These are phyloP conservation scores for Lordiphosa andalusiaca DNA, from an alignment of 2,888 invertebrate species.

Conservation along the genomic window DNA sequence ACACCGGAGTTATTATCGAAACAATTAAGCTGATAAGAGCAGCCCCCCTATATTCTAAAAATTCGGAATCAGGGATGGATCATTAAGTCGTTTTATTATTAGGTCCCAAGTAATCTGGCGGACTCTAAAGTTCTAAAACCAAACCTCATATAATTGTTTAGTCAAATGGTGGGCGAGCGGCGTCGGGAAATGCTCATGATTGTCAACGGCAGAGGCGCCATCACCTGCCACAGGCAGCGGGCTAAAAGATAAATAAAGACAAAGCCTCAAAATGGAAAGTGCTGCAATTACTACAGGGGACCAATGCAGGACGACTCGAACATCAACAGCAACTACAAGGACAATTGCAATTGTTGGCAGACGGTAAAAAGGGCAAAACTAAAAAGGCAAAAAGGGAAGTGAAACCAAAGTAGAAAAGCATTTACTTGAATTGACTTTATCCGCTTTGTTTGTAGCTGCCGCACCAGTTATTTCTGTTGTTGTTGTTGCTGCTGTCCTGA, in stretches of 20 bases:
- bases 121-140: too few species aligned
- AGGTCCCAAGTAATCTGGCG: too few species aligned
- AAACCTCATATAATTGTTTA: neutral
- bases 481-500: slow-evolving; percentile 12
- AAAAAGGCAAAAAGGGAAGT: slow-evolving; percentile 36
- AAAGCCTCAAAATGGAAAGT: slow-evolving; percentile 42
- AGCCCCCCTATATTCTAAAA: too few species aligned
- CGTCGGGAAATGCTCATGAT: slow-evolving; percentile 43
- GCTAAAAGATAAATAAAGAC: slow-evolving; percentile 10
- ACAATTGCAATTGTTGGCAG: slow-evolving; percentile 50
- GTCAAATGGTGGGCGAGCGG: neutral
- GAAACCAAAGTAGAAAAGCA: slow-evolving; percentile 52
- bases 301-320: slow-evolving; percentile 18
- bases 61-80: too few species aligned
- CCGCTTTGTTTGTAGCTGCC: slow-evolving; percentile 52
- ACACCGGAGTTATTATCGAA: too few species aligned
- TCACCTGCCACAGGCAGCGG: slow-evolving; percentile 50
- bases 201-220: slow-evolving; percentile 40
- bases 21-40: too few species aligned
- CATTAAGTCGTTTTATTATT: too few species aligned
- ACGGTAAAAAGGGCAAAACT: slow-evolving; percentile 17
- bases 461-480: slow-evolving; percentile 16
- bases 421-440: slow-evolving; percentile 73
- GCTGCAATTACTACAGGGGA: slow-evolving; percentile 49
- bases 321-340: slow-evolving; percentile 32